Percentiles rank a stretch among this genome's conserved stretches.
Conservation (phyloP, 35 echinoderm and acorn worm genomes). For the Ophioderma brevispina region DNA sequence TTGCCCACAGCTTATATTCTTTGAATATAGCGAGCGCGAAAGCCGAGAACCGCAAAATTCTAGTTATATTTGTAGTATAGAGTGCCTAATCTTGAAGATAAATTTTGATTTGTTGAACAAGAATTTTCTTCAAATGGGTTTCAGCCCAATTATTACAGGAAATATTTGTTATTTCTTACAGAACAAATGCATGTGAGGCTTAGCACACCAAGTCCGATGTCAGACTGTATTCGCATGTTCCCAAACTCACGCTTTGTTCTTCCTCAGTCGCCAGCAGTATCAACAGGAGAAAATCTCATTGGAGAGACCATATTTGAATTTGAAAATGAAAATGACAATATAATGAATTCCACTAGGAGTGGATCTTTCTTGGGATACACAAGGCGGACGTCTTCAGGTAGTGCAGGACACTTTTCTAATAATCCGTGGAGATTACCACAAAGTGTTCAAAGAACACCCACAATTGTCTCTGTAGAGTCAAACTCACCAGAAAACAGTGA, state of each 20-base stretch:
- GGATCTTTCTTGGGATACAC: neutral
- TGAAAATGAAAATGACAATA: constrained; percentile 22
- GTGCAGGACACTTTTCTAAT: neutral
- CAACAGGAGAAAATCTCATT: neutral
- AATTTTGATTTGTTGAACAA: no score
- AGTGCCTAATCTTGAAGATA: no score
- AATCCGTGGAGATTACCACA: neutral
- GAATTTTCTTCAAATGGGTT: no score
- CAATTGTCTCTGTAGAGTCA: neutral
- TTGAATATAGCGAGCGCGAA: no score
- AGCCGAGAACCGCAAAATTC: no score
- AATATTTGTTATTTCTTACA: constrained; percentile 39
- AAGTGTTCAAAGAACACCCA: neutral
- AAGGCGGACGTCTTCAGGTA: neutral
- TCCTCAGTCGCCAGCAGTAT: constrained; percentile 42
- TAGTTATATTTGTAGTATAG: neutral
- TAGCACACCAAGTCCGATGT: constrained; percentile 61
- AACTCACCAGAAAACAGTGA: neutral
- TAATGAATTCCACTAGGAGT: neutral
- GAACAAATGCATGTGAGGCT: constrained; percentile 73
- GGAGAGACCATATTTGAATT: constrained; percentile 63
- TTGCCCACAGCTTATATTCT: no score
- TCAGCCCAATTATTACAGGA: no score
- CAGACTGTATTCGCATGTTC: constrained; percentile 17
- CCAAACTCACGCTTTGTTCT: constrained; percentile 56